phyloP scores from a whole-genome alignment of 2,888 invertebrate genomes.

The Scaptomyza polygonia region DNA sequence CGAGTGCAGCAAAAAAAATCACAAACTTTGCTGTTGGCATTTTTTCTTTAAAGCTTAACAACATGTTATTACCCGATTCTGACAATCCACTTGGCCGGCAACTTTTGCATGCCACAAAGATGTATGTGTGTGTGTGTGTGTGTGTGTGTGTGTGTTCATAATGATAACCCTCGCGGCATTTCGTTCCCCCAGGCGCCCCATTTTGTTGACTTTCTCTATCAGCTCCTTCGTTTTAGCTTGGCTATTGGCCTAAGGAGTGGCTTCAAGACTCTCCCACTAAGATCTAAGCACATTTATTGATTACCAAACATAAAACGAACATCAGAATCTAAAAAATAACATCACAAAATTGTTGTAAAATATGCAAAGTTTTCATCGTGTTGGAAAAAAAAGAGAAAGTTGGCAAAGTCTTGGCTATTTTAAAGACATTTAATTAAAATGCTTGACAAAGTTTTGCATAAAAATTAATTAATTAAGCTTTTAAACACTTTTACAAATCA shows the following conservation, averaged over 20 bases:
- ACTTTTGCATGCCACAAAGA: constrained; percentile 44
- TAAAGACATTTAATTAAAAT: not conserved
- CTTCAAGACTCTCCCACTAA: constrained; percentile 9
- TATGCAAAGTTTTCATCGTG: not conserved
- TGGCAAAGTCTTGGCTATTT: not conserved
- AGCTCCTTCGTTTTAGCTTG: constrained; percentile 16
- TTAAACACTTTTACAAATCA: too few species aligned
- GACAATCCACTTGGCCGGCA: constrained; percentile 22
- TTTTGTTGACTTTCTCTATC: constrained; percentile 58
- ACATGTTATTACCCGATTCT: constrained; percentile 56
- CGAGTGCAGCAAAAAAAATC: constrained; percentile 9
- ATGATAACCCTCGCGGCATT: constrained; percentile 48
- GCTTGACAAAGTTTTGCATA: not conserved
- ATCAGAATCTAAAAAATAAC: not conserved
- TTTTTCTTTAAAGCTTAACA: constrained; percentile 10
- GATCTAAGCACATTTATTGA: constrained; percentile 1
- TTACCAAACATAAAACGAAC: not conserved
- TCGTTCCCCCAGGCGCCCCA: constrained; percentile 12
- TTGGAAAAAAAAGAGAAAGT: not conserved
- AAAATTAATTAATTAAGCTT: too few species aligned
- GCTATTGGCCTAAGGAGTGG: constrained; percentile 12
- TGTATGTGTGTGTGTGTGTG: not conserved
- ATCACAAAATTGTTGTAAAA: not conserved
- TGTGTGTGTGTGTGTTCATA: constrained; percentile 14
- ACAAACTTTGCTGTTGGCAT: constrained; percentile 6